Percentiles rank a stretch among this genome's conserved stretches.
Evolutionary conservation across 2,113 vertebrate species (phyloP).

Genomic region (Chaetops frenatus): DNA sequence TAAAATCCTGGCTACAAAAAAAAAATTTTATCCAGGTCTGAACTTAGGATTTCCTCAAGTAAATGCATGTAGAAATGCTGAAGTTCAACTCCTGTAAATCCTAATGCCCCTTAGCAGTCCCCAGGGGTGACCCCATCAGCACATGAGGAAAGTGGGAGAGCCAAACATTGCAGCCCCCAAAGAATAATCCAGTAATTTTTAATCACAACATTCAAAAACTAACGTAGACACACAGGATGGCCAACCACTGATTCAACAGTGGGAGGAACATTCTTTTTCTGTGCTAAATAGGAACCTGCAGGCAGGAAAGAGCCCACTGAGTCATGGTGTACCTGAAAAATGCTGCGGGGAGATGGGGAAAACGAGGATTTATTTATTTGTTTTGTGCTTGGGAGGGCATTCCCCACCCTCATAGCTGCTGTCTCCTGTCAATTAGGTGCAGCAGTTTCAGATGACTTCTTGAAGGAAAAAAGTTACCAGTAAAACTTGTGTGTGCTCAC

Average conservation of each 20-base stretch:
- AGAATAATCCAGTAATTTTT: background rate
- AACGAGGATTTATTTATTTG: accelerated
- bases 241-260: background rate
- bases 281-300: background rate
- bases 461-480: background rate
- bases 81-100: background rate
- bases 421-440: background rate
- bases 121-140: no score
- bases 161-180: background rate
- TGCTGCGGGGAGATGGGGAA: accelerated
- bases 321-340: background rate
- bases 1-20: background rate
- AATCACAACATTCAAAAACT: background rate
- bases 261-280: background rate
- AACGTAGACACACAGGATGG: background rate
- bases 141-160: accelerated
- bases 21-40: background rate
- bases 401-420: background rate
- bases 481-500: background rate
- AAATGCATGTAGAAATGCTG: background rate
- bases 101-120: no score
- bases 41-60: background rate
- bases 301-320: background rate
- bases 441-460: background rate
- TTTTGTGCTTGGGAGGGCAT: accelerated